These are phyloP conservation scores for Sebastes variabilis DNA, from an alignment of 2,797 vertebrate genomes.

Conservation along the genomic window DNA sequence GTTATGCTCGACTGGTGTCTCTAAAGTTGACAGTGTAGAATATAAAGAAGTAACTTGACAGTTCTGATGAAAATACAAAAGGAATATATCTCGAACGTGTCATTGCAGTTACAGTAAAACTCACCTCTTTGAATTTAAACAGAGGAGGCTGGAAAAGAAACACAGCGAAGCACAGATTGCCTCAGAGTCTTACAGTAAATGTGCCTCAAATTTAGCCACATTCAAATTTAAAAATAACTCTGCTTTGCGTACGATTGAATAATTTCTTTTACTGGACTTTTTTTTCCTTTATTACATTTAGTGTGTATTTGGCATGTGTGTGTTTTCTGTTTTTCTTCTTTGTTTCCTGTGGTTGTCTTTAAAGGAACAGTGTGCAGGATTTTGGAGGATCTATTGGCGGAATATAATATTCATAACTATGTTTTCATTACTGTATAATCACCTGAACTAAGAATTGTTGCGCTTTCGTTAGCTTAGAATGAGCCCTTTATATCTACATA, in stretches of 20 bases:
- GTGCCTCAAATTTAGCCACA: not conserved
- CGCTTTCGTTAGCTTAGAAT: too few relatives aligned
- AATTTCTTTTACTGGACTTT: not conserved
- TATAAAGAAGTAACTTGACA: not conserved
- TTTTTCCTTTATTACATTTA: not conserved
- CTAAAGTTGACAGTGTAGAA: not conserved
- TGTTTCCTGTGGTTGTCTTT: not conserved
- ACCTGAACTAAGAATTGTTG: too few relatives aligned
- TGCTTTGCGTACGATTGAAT: not conserved
- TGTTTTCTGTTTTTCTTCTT: not conserved
- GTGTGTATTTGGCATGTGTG: too few relatives aligned
- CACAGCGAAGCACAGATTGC: not conserved
- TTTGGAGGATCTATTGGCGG: too few relatives aligned
- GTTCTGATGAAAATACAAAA: not conserved
- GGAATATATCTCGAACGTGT: not conserved
- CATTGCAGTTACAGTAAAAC: not conserved
- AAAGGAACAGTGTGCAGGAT: not conserved
- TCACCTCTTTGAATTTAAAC: not conserved
- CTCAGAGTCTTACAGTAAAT: not conserved
- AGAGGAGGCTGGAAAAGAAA: not conserved
- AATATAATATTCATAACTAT: too few relatives aligned
- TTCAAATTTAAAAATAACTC: too few relatives aligned
- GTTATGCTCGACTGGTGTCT: not conserved
- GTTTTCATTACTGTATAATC: too few relatives aligned
- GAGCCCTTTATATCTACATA: too few relatives aligned